A percentile compares a stretch with the other conserved stretches of the same genome.
phyloP scores from a whole-genome alignment of 2,797 vertebrate species.

The Oryzias dopingdopingensis region DNA sequence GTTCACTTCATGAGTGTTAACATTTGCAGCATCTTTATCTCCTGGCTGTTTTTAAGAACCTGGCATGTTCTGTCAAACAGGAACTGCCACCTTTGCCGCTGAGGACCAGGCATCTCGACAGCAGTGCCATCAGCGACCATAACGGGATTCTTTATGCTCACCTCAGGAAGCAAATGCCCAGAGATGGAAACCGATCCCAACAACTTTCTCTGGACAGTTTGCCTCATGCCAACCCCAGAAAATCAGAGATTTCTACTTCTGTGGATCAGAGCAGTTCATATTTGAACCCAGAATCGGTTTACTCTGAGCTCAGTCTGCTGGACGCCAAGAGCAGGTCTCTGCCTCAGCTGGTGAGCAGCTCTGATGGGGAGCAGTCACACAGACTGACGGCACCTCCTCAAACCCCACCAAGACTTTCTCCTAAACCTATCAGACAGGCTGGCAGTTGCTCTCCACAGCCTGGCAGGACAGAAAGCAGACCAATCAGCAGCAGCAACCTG shows the following conservation, averaged over 20 bases:
- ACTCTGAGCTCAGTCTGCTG: conserved; percentile 66
- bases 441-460: neutral
- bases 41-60: conserved; percentile 7
- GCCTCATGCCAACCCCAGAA: conserved; percentile 1
- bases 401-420: conserved; percentile 61
- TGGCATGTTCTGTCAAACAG: conserved; percentile 39
- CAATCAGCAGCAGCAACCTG: conserved; percentile 47
- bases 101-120: conserved; percentile 44
- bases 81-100: conserved; percentile 72
- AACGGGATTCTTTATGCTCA: conserved; percentile 66
- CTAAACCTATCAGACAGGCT: conserved; percentile 44
- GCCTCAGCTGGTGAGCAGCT: conserved; percentile 50
- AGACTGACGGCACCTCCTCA: conserved; percentile 32
- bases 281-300: conserved; percentile 38
- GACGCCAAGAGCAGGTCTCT: conserved; percentile 67
- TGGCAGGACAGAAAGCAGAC: conserved; percentile 18
- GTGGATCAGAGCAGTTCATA: conserved; percentile 15
- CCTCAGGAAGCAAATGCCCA: conserved; percentile 59
- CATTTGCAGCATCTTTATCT: neutral
- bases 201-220: conserved; percentile 22
- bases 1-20: neutral
- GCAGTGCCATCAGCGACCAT: conserved; percentile 24
- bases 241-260: conserved; percentile 5
- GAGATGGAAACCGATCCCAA: conserved; percentile 8
- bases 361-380: conserved; percentile 34